These are phyloP conservation scores for Aleiodes sp. DNA, from an alignment of 1,140 invertebrate species.

Conservation along the genomic window DNA sequence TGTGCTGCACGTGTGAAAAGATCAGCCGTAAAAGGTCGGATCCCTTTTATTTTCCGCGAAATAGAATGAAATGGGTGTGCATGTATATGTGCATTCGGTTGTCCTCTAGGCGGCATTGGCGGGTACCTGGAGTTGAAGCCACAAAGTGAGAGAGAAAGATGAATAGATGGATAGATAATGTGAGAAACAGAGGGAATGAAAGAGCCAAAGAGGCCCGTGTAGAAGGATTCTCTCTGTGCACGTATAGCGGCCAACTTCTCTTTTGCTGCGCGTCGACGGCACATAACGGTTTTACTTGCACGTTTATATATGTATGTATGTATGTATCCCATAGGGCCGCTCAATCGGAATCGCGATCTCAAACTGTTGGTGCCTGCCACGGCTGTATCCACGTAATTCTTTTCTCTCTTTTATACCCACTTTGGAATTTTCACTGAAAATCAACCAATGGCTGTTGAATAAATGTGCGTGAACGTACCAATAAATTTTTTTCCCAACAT, in stretches of 20 bases:
- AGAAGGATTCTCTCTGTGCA: conserved; percentile 7
- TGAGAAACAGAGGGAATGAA: conserved; percentile 30
- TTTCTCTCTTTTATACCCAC: conserved; percentile 1
- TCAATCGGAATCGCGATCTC: conserved; percentile 11
- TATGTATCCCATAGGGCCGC: conserved; percentile 50
- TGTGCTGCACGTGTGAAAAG: conserved; percentile 59
- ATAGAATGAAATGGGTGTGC: conserved; percentile 23
- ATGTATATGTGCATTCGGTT: neutral
- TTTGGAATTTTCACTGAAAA: neutral
- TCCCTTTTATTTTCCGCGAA: conserved; percentile 15
- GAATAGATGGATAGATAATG: no score
- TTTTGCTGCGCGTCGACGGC: conserved; percentile 42
- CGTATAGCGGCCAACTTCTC: conserved; percentile 33
- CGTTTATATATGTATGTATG: conserved; percentile 49
- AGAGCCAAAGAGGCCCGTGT: conserved; percentile 20
- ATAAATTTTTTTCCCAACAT: neutral
- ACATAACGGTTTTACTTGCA: conserved; percentile 44
- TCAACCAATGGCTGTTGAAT: neutral
- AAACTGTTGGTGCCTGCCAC: neutral
- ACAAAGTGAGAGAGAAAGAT: conserved; percentile 34
- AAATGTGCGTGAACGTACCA: neutral
- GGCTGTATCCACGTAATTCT: neutral
- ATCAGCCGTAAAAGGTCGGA: conserved; percentile 48
- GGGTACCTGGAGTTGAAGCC: conserved; percentile 18
- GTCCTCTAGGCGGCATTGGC: conserved; percentile 26